Conservation (phyloP, 2,888 invertebrate genomes). For the Agrochola macilenta region DNA sequence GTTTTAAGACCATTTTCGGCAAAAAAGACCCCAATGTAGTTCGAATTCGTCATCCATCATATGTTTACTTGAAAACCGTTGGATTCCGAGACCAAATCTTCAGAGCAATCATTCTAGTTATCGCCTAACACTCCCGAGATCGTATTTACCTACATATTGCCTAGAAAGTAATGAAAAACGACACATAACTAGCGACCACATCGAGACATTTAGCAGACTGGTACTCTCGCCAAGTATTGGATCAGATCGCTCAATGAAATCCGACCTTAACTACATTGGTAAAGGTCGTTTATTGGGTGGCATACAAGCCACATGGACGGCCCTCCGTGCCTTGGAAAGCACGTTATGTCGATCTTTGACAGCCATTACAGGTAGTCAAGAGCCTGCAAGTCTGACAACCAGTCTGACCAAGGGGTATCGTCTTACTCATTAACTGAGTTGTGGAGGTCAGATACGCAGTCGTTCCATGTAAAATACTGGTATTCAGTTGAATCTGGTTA, state of each 20-base stretch:
- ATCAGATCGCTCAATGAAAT: constrained; percentile 32
- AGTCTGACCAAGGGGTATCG: background rate
- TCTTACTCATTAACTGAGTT: background rate
- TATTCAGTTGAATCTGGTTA: too few relatives aligned
- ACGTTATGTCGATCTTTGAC: background rate
- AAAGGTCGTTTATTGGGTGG: background rate
- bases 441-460: background rate
- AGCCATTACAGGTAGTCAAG: background rate
- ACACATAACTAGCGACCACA: constrained; percentile 36
- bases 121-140: background rate
- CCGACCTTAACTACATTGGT: rapidly evolving
- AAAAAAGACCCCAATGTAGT: background rate
- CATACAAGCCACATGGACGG: background rate
- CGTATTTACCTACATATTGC: background rate
- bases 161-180: constrained; percentile 37
- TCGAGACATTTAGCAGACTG: constrained; percentile 23
- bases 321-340: background rate
- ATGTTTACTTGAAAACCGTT: background rate
- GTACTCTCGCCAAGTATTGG: constrained; percentile 37
- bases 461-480: too few relatives aligned
- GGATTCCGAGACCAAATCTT: constrained; percentile 18
- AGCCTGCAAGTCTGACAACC: background rate
- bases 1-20: background rate
- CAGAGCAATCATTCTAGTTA: background rate
- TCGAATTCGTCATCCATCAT: background rate